These are phyloP conservation scores for Polyommatus icarus DNA, from an alignment of 2,888 invertebrate species.

Conservation along the genomic window DNA sequence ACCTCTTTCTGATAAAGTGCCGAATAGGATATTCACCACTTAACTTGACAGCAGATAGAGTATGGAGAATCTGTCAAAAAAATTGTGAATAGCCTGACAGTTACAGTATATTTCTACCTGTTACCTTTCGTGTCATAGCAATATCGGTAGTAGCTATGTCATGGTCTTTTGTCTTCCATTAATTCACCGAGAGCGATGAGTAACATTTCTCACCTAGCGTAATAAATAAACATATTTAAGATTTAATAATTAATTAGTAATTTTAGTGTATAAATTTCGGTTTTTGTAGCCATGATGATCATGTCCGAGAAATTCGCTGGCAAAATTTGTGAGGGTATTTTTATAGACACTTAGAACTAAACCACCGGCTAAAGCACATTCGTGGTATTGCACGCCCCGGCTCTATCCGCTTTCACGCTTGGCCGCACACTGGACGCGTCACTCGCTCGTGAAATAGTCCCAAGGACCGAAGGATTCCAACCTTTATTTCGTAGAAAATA, in stretches of 20 bases:
- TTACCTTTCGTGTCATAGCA: no score
- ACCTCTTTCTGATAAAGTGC: no score
- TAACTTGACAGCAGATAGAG: no score
- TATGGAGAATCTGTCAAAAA: no score
- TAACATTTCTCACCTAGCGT: not conserved
- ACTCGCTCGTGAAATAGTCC: constrained; percentile 44
- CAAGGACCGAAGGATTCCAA: not conserved
- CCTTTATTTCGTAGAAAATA: not conserved
- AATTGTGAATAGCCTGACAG: no score
- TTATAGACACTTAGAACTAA: constrained; percentile 26
- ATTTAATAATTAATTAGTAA: no score
- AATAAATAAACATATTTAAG: no score
- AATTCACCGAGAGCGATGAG: not conserved
- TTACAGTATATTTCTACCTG: no score
- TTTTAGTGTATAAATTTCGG: not conserved
- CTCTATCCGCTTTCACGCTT: constrained; percentile 46
- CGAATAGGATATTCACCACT: no score
- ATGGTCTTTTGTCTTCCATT: no score
- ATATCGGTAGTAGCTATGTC: no score
- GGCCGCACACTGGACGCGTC: constrained; percentile 41
- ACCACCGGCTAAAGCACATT: constrained; percentile 35
- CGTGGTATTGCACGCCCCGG: constrained; percentile 40
- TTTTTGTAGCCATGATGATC: not conserved
- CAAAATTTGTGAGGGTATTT: constrained; percentile 19
- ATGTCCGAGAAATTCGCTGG: not conserved